Base-by-base conservation (phyloP, 2,113 vertebrate species). In the Oreochromis spilurus region DNA sequence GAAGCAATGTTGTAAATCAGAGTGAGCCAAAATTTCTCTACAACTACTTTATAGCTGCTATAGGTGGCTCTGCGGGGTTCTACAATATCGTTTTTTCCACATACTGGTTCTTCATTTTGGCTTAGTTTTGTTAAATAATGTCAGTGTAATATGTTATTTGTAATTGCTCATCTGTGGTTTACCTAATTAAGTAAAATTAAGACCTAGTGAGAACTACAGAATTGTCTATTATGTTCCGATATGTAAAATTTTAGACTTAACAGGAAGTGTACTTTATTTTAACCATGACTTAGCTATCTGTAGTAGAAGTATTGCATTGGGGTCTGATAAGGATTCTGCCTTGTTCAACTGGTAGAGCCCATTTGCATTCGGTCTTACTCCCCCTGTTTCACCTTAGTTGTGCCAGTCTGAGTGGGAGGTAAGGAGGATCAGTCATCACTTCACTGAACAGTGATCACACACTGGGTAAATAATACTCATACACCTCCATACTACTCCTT, bases 401-500 rank as follows among this genome's bases (percentile, higher is more conserved):
- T 82, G 62, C 72, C 78, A 58, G 50, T 88, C 75, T 93, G 86
- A 89, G 90, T 93, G 77, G 91, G 89, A 79, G 81, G 88, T 87
- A 79, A 72, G 50, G 29, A 79, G 65, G 87, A 85, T 92, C 84
- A 90, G 75, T 88, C 78, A 67, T 80, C 75, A 85, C 75, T 77
- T 91, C 65, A 86, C 86, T 88, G 78, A 91, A 83, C 86, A 87
- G 48, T 88, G 57, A 83, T 85, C 58, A 83, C 82, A 78, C 48
- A 84, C 24, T 83, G 31, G 24, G 65, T 92, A 85, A 94, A 91
- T 89, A 93, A 91, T 83, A 84, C n/a, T 86, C 45, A 58, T 31
- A 79, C 82, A 86, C 65, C 84, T 83, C 29, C 72, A 65, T 26
- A 26, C 26, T 26, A 3, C 26, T 26, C 21, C 31, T 57, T 81